Base-by-base conservation (phyloP, 2,797 vertebrate genomes). In the Coilia nasus region DNA sequence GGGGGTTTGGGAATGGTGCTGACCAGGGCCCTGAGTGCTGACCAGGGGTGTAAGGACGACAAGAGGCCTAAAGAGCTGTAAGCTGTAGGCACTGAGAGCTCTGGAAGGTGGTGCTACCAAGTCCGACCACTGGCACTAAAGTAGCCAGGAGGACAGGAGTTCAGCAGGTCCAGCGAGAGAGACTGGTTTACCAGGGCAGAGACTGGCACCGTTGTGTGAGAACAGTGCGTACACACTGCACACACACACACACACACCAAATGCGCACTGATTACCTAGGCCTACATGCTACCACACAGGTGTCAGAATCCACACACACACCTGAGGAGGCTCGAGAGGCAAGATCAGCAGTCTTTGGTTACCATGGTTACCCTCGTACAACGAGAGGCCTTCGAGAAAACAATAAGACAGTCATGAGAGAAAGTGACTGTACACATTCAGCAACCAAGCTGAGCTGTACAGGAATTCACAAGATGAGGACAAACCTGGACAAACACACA, bases 181-280 rank as follows among this genome's bases (percentile, higher is more conserved):
- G 67, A 71, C 67, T 35, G 15, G 28, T 17, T 75, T 6, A 75
- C 67, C 67, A 75, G 28, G 67, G 28, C 14, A 0, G 4, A 75
- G 67, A 31, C 28, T 35, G 64, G 1, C 67, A 71, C 3, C 12
- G 6, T 2, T 17, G 28, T 75, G 67, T 75, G 67, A 41, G 67
- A 75, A 23, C 60, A 23, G 60, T 62, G 60, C 14, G 62, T 1
- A 31, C 28, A 31, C 67, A 19, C 67, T 31, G 12, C 57, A 54
- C 64, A 71, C 64, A 71, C 64, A 35, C 64, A 71, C 64, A 71
- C 62, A 31, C 62, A 67, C 62, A 67, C 62, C 64, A 71, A 23
- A 75, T 23, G 19, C 67, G 35, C 67, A 75, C 67, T 28, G 11
- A 28, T 31, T 28, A 12, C 25, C 28, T n/a, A n/a, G n/a, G n/a